These are phyloP conservation scores for Sussaba pulchella DNA, from an alignment of 2,888 invertebrate species.

Conservation along the genomic window DNA sequence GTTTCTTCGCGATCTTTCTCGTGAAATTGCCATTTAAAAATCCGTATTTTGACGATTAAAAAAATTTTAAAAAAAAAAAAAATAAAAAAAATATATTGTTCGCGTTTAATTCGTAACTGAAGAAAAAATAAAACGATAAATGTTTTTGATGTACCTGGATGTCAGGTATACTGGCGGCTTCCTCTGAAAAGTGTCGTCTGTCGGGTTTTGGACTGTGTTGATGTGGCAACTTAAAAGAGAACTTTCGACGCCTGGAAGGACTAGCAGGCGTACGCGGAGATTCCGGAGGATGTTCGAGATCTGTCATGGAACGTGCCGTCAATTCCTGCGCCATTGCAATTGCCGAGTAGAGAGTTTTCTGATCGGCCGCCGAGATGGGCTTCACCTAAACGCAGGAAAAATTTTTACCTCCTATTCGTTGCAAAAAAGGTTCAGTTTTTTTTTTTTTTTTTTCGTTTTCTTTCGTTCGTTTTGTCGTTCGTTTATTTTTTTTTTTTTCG, in stretches of 20 bases:
- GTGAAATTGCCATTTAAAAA: conserved; percentile 4
- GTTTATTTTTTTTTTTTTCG: too few species aligned
- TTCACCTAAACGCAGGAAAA: conserved; percentile 88
- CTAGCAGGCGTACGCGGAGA: conserved; percentile 84
- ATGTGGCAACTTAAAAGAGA: conserved; percentile 91
- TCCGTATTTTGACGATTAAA: too few species aligned
- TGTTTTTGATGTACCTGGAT: conserved; percentile 90
- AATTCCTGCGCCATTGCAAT: conserved; percentile 97
- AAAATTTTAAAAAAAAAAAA: too few species aligned
- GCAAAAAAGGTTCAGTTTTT: conserved; percentile 67
- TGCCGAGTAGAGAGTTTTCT: conserved; percentile 95
- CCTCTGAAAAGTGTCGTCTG: conserved; percentile 95
- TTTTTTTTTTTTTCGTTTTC: conserved; percentile 45
- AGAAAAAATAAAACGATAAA: conserved; percentile 65
- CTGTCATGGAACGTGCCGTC: conserved; percentile 87
- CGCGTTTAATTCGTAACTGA: conserved; percentile 39
- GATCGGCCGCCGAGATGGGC: conserved; percentile 96
- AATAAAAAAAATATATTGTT: conserved; percentile 15
- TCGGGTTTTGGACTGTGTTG: conserved; percentile 88
- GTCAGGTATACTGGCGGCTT: conserved; percentile 93
- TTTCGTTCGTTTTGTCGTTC: conserved; percentile 68
- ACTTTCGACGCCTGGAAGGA: conserved; percentile 90
- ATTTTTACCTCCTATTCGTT: conserved; percentile 69
- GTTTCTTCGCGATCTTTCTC: conserved; percentile 16
- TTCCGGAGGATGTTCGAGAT: conserved; percentile 83